Evolutionary conservation across 1,140 invertebrate species (phyloP), one percentile per base, ranked within the genome.

Genomic region (Pogonomyrmex barbatus): DNA sequence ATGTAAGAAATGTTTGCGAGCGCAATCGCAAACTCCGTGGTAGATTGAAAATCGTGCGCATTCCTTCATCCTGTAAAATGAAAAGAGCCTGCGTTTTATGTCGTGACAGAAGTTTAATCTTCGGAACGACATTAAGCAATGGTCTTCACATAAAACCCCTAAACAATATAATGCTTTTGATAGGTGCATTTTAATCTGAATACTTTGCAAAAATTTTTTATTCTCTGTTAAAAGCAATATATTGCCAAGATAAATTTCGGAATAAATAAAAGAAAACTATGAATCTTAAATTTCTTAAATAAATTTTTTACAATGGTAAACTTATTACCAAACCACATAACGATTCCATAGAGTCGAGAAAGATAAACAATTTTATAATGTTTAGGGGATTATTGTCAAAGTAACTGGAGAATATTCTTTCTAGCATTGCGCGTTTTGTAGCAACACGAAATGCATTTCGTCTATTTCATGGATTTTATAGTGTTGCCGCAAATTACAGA

Each of bases 391-490:
- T 84, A 85, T 81, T 73, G 47, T 89, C 50, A 70, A 58, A 70
- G 76, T 71, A 84, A 77, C 45, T 67, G 54, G 45, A 88, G 42
- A 84, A 60, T 62, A 67, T 85, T 78, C 76, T 71, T 60, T 88
- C 73, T 73, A 71, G 87, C 88, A 91, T 73, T 89, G 86, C 86
- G 92, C 86, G 87, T 82, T 87, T 93, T 92, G 91, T 56, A 88
- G 88, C 91, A 92, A 91, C 81, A 81, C 76, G 52, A 33, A 54
- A 2, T 58, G 54, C 36, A 62, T 33, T 82, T 36, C 8, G 36
- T 39, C 52, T 50, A 45, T 83, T 81, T 70, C 42, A 45, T 83
- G 54, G 24, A 83, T 42, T 63, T 24, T 12, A 17, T 62, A 63
- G 79, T 78, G 86, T 92, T 91, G 91, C 77, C 70, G 83, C 88